Base-by-base conservation (phyloP, 1,140 invertebrate species). In the Trinorchestia longiramus region DNA sequence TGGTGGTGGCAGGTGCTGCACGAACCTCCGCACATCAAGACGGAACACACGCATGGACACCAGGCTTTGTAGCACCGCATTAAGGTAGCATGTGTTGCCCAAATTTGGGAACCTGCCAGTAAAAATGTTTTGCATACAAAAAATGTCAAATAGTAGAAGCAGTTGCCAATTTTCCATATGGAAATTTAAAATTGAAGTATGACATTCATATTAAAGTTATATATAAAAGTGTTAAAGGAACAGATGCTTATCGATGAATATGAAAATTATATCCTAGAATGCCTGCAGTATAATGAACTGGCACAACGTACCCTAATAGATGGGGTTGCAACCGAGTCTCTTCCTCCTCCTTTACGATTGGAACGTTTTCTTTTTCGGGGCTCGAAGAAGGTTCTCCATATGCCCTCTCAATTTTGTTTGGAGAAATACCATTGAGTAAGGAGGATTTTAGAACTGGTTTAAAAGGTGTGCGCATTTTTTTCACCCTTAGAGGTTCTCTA, bases 31-130 rank as follows among this genome's bases (percentile, higher is more conserved):
- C 92, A 94, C 92, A 43, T 94, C 92, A 6, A 44, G 43, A 8
- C 92, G 43, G 44, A 94, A 94, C 44, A 94, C 92, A 17, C 90
- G 62, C 87, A 97, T 96, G 40, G 96, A 96, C 88, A 97, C 92
- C 45, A 97, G 91, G 43, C 96, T 94, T 92, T 97, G 97, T 41
- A 97, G 91, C 40, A 96, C 97, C 19, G 97, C 97, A 96, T 97
- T 97, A n/a, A 97, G 88, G 95, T 97, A 97, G 96, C 97, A 97
- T 8, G 97, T 97, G 57, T 97, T 97, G 62, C 97, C 97, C 96
- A 96, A 95, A 96, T 97, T 97, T 45, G 96, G 96, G 87, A 97
- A 96, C 40, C 97, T 97, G 96, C 36, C 95, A 96, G 62, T 15
- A 87, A 95, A 45, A 0, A 90, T 23, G 40, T n/a, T 77, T 17